Base-by-base conservation (phyloP, 2,113 vertebrate species). In the Mandrillus leucophaeus region DNA sequence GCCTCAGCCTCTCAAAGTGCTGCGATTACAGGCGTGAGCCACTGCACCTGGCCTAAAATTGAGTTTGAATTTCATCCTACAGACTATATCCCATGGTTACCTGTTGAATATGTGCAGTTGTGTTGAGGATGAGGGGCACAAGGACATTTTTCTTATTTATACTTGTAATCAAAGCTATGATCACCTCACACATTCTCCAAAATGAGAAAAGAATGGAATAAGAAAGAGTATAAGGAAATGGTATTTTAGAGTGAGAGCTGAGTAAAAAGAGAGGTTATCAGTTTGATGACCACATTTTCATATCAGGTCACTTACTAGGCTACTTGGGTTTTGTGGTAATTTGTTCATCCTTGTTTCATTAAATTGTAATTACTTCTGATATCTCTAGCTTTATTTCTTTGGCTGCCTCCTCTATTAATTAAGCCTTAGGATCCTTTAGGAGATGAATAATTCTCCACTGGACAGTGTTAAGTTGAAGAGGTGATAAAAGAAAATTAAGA, bases 331-430 rank as follows among this genome's bases (percentile, higher is more conserved):
- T 97, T 97, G 88, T 86, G 64, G 32, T 97, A 97, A 98, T 98
- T 97, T 97, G 93, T 97, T 97, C 96, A 97, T 96, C 64, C 93
- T 96, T 96, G 88, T 97, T 98, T 97, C 97, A 98, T 98, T 98
- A 98, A 97, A 97, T 97, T 97, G 90, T 97, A 98, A 97, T 98
- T 98, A 97, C 97, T 97, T 98, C 70, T 97, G 93, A 83, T 97
- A 97, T 98, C 94, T 97, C 96, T 95, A 80, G 78, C 64, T 97
- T 95, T 97, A 98, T 98, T 88, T 95, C 78, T 97, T 97, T 95
- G 95, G 92, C 90, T 97, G 82, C 45, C 48, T 96, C 27, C 90
- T 93, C 94, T 96, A 96, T 97, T 98, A 98, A 98, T 98, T 98
- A 98, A 98, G 88, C 85, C 57, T 87, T 10, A 50, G 91, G 88